Percentiles rank a stretch among this genome's conserved stretches.
phyloP scores from a whole-genome alignment of 2,797 vertebrate species.

The Sebastes wilsoni region DNA sequence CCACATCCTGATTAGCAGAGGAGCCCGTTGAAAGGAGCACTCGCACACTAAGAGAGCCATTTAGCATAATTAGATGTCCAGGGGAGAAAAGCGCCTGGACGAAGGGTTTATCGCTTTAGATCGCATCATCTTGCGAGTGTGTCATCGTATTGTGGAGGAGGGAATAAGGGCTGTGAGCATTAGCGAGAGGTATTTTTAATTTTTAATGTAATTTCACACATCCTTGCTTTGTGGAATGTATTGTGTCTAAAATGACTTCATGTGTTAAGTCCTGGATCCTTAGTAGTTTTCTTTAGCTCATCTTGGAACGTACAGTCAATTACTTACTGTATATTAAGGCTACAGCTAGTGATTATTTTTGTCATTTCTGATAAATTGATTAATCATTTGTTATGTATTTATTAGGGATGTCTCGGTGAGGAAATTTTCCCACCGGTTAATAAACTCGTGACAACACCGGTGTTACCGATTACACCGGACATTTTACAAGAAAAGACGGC shows the following conservation, averaged over 20 bases:
- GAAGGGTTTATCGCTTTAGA: slow-evolving; percentile 48
- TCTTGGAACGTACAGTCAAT: neutral
- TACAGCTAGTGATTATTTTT: neutral
- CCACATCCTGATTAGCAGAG: slow-evolving; percentile 68
- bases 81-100: slow-evolving; percentile 46
- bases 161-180: neutral
- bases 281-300: neutral
- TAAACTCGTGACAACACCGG: no score
- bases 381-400: no score
- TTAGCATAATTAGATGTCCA: slow-evolving; percentile 75
- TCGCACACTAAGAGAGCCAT: slow-evolving; percentile 58
- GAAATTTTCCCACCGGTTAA: no score
- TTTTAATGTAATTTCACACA: slow-evolving; percentile 11
- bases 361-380: no score
- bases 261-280: neutral
- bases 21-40: slow-evolving; percentile 53
- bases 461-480: no score
- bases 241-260: neutral
- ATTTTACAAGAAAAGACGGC: no score
- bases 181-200: neutral
- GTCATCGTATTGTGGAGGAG: slow-evolving; percentile 27
- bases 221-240: neutral
- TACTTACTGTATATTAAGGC: neutral
- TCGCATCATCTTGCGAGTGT: slow-evolving; percentile 38
- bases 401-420: no score